Percentiles rank a stretch among this genome's conserved stretches.
These are phyloP conservation scores for Caranx melampygus DNA, from an alignment of 2,113 vertebrate species.

Conservation along the genomic window DNA sequence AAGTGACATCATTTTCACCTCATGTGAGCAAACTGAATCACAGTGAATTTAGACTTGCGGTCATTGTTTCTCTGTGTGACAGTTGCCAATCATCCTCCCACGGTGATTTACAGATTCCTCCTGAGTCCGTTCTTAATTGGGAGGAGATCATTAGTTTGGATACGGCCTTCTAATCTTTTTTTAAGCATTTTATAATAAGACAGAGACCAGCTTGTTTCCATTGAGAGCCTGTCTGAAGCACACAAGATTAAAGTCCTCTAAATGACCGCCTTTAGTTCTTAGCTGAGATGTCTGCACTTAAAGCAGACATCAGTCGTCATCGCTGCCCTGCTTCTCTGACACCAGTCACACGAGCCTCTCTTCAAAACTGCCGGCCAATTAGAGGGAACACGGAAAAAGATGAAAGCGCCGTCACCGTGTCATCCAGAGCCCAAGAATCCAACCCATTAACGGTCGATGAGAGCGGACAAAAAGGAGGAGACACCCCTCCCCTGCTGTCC, in stretches of 20 bases:
- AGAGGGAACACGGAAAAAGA: constrained; percentile 59
- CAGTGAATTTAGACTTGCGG: background rate
- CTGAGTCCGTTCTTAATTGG: constrained; percentile 69
- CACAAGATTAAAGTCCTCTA: constrained; percentile 73
- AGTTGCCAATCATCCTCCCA: constrained; percentile 36
- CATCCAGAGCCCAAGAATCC: constrained; percentile 52
- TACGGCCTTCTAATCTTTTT: constrained; percentile 67
- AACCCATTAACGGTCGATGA: constrained; percentile 62
- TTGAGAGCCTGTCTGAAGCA: constrained; percentile 58
- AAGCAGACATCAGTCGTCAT: constrained; percentile 57
- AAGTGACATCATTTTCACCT: constrained; percentile 8
- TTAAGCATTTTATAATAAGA: constrained; percentile 75
- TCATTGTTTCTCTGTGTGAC: constrained; percentile 27
- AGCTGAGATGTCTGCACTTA: constrained; percentile 53
- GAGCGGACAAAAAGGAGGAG: background rate
- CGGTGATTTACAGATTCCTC: constrained; percentile 39
- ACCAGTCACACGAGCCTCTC: constrained; percentile 32
- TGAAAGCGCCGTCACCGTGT: constrained; percentile 67
- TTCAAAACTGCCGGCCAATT: constrained; percentile 66
- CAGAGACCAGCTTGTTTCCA: constrained; percentile 55
- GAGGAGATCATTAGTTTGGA: constrained; percentile 71
- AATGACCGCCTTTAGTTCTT: constrained; percentile 70
- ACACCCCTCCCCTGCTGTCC: constrained; percentile 12
- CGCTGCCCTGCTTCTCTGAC: constrained; percentile 48
- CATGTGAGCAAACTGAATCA: constrained; percentile 1